Conservation (phyloP, 2,888 invertebrate genomes). For the Beris chalybata region DNA sequence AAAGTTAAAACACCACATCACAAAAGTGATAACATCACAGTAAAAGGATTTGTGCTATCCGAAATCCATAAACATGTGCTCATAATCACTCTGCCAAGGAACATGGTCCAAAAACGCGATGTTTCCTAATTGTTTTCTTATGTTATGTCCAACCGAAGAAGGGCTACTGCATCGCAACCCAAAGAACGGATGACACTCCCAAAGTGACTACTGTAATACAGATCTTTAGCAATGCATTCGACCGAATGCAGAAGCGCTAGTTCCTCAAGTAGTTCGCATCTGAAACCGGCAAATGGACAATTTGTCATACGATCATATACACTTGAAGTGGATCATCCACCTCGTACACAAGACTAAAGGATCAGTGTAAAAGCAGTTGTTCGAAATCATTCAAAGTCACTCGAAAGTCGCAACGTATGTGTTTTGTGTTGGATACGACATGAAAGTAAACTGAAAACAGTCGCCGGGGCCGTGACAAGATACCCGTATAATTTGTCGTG, state of each 20-base stretch:
- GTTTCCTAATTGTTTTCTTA: slow-evolving; percentile 24
- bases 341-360: neutral
- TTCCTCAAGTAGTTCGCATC: slow-evolving; percentile 22
- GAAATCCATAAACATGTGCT: slow-evolving; percentile 21
- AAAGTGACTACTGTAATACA: neutral
- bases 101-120: neutral
- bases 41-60: slow-evolving; percentile 12
- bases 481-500: no score
- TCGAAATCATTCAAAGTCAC: slow-evolving; percentile 30
- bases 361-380: slow-evolving; percentile 26
- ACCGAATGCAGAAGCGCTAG: slow-evolving; percentile 6
- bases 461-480: no score
- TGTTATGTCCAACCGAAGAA: neutral
- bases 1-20: neutral
- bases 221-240: neutral
- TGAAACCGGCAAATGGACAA: slow-evolving; percentile 29
- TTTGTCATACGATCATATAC: slow-evolving; percentile 28
- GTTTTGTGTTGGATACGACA: no score
- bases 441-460: no score
- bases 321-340: slow-evolving; percentile 24
- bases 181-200: neutral
- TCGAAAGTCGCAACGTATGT: no score
- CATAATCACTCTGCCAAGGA: slow-evolving; percentile 16
- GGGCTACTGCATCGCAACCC: neutral
- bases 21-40: neutral